Evolutionary conservation across 2,113 vertebrate species (phyloP), one percentile per base, ranked within the genome.

Genomic region (Corythornis vintsioides): DNA sequence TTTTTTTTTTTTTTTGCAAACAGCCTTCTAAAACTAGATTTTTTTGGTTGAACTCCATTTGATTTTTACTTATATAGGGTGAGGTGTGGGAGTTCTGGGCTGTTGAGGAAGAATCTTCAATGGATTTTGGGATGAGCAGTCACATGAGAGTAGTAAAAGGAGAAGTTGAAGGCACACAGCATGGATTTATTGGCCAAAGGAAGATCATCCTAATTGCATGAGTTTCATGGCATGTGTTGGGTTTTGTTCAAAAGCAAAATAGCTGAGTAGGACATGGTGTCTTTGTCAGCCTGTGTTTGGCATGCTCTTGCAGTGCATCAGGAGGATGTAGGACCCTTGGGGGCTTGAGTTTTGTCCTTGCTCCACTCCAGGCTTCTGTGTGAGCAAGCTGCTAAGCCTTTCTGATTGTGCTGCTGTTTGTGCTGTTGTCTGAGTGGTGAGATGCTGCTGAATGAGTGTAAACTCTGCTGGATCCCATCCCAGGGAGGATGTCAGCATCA

Each of bases 211-310:
- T 9, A 13, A 24, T 69, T 65, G 26, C 31, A 16, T n/a, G 42
- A 15, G 25, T 45, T 50, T 53, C 25, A 21, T 50, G n/a, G 9
- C 10, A 10, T 11, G 2, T 13, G 35, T 31, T 21, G 11, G 5
- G 38, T 52, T 55, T 40, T 24, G 1, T 61, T 25, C 13, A 20
- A 47, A 33, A 48, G 8, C 7, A 4, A 28, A 67, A n/a, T 5
- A 10, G 29, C 17, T 15, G 33, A 11, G 43, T 57, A 3, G 8
- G 73, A 7, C 14, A 7, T 15, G 0, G 0, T 14, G 2, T n/a
- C 16, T 45, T 25, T 64, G 24, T 13, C 42, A 50, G 26, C 9
- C 4, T 10, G 29, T 61, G 26, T 61, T 52, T 48, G 45, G 60
- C 11, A 24, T n/a, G 15, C 29, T 33, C 19, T 66, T 66, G 35